phyloP scores from a whole-genome alignment of 2,797 vertebrate species.

The Tolypeutes matacus region DNA sequence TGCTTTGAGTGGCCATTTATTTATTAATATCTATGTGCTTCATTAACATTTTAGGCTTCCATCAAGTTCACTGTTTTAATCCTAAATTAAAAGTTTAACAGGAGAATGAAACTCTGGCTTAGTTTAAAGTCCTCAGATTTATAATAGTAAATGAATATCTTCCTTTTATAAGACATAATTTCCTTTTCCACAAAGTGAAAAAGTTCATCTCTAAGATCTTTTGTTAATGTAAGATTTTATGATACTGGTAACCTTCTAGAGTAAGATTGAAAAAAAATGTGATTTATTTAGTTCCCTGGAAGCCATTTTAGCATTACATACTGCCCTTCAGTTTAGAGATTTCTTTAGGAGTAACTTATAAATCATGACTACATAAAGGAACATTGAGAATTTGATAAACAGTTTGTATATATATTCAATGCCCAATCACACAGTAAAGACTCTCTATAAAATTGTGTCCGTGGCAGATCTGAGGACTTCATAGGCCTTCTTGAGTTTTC shows the following conservation, averaged over 20 bases:
- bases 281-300: not conserved
- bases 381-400: not conserved
- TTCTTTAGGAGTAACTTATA: not conserved
- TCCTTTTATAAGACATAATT: not conserved
- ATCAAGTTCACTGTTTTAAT: slow-evolving; percentile 59
- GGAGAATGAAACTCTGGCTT: slow-evolving; percentile 16
- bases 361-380: not conserved
- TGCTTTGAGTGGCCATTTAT: not conserved
- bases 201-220: not conserved
- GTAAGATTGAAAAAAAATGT: not conserved
- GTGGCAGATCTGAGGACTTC: not conserved
- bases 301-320: not conserved
- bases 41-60: not conserved
- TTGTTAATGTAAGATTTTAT: not conserved
- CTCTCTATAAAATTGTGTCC: not conserved
- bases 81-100: slow-evolving; percentile 9
- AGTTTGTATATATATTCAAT: not conserved
- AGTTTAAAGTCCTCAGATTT: not conserved
- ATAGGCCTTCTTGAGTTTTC: not conserved
- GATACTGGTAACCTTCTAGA: not conserved
- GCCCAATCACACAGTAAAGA: not conserved
- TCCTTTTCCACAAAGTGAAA: slow-evolving; percentile 31
- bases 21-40: not conserved
- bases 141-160: not conserved
- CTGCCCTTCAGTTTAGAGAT: not conserved